Conservation (phyloP, 2,888 invertebrate species). For the Philereme vetulata region DNA sequence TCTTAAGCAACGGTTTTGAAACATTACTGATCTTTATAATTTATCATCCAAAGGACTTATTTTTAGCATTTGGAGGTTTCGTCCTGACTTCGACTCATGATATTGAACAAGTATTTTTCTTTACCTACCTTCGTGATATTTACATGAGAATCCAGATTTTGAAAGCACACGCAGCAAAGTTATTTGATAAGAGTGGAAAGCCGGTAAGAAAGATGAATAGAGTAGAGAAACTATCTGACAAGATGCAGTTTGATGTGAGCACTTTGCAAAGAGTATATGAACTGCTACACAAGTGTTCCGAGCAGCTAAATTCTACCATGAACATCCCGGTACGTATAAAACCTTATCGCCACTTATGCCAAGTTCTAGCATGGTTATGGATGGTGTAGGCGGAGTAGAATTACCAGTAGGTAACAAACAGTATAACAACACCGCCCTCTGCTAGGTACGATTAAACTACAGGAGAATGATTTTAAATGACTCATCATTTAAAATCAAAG, state of each 20-base stretch:
- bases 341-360: background rate
- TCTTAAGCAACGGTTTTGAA: slow-evolving; percentile 47
- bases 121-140: slow-evolving; percentile 51
- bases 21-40: slow-evolving; percentile 8
- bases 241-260: slow-evolving; percentile 52
- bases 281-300: slow-evolving; percentile 60
- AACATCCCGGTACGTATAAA: slow-evolving; percentile 58
- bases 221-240: slow-evolving; percentile 55
- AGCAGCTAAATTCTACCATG: slow-evolving; percentile 63
- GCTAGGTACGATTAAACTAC: no score
- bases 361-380: background rate
- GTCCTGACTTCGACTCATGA: slow-evolving; percentile 55
- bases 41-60: background rate
- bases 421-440: no score
- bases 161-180: slow-evolving; percentile 56
- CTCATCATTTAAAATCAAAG: no score
- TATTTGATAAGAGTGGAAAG: slow-evolving; percentile 40
- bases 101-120: slow-evolving; percentile 57
- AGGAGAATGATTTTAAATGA: no score
- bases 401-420: no score
- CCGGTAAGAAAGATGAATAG: slow-evolving; percentile 39
- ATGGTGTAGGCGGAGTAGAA: no score
- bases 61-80: background rate
- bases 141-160: slow-evolving; percentile 55
- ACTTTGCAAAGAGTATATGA: slow-evolving; percentile 63